phyloP scores from a whole-genome alignment of 2,113 vertebrate genomes.

The Sinocyclocheilus maitianheensis region DNA sequence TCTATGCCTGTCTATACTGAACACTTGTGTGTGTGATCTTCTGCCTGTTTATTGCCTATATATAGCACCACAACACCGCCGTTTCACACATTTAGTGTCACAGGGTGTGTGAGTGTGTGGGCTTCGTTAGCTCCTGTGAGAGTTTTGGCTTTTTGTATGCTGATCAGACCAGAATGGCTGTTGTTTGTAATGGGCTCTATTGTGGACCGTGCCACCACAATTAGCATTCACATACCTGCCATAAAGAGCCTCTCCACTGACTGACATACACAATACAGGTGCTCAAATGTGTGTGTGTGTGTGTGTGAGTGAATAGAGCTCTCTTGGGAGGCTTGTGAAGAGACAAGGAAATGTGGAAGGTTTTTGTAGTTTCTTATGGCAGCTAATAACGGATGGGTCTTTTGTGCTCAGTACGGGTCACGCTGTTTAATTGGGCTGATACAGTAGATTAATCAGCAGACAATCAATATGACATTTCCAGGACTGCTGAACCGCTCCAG shows the following conservation, averaged over 20 bases:
- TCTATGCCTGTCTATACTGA: not conserved
- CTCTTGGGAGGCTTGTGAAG: conserved; percentile 19
- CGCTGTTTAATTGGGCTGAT: conserved; percentile 27
- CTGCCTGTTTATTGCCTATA: not conserved
- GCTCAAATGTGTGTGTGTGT: not conserved
- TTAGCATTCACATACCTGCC: conserved; percentile 6
- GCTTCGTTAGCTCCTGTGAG: not conserved
- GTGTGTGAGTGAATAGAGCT: not conserved
- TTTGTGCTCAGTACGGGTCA: conserved; percentile 5
- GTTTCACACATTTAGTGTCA: not conserved
- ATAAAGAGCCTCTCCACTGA: conserved; percentile 13
- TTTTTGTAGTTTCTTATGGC: not conserved
- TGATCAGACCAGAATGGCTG: not conserved
- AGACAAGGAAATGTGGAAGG: not conserved
- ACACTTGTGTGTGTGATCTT: not conserved
- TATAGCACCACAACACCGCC: conserved; percentile 5
- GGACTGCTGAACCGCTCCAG: not conserved
- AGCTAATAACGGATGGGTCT: not conserved
- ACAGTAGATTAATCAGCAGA: conserved; percentile 18
- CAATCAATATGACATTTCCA: conserved; percentile 21
- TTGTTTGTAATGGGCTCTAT: not conserved
- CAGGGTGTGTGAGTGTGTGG: not conserved
- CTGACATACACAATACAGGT: conserved; percentile 4
- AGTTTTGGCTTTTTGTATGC: not conserved
- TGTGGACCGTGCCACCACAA: not conserved